These are phyloP conservation scores for Euglossa dilemma DNA, from an alignment of 1,140 invertebrate genomes.

Conservation along the genomic window DNA sequence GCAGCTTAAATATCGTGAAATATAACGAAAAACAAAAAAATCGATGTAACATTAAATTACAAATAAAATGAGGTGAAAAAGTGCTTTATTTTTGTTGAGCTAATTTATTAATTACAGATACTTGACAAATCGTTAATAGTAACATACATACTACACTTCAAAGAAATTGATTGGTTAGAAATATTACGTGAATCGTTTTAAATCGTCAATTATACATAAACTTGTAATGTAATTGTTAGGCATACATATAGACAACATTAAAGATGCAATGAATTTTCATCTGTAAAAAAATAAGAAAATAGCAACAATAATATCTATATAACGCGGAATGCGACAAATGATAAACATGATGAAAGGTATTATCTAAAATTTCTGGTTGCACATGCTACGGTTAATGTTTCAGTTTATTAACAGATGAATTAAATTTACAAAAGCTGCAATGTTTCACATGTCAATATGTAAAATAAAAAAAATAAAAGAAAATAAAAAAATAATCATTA, in stretches of 20 bases:
- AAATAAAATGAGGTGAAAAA: neutral
- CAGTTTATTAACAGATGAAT: neutral
- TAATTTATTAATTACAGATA: constrained; percentile 21
- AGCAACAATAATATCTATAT: neutral
- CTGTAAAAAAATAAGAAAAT: neutral
- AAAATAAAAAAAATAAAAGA: neutral
- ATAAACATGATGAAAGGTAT: neutral
- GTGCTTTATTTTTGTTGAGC: neutral
- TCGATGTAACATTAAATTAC: neutral
- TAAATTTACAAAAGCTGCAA: neutral
- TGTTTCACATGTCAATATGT: neutral
- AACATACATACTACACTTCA: neutral
- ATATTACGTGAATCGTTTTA: neutral
- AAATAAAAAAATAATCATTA: neutral
- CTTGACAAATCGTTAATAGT: neutral
- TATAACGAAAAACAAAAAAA: neutral
- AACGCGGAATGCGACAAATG: neutral
- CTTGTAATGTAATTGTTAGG: neutral
- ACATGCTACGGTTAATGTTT: neutral
- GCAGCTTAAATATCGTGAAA: neutral
- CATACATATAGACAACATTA: too few relatives aligned
- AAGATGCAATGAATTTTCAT: neutral
- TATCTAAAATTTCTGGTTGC: neutral
- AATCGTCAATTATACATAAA: neutral
- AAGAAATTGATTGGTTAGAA: neutral